Base-by-base conservation (phyloP, 2,888 invertebrate species). In the Meteorus cinctellus region DNA sequence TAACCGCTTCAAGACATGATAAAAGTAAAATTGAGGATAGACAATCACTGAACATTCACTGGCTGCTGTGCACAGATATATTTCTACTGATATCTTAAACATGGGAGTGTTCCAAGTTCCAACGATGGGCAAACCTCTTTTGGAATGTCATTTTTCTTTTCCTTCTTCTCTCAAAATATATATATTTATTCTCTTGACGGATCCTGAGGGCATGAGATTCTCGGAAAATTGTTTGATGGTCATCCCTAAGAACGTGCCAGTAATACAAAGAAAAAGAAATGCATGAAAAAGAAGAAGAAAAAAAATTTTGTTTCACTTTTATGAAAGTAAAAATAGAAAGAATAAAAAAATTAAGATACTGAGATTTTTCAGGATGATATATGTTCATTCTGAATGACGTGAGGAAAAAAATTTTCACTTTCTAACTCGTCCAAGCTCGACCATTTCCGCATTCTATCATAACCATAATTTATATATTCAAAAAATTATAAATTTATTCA, bases 401-500 rank as follows among this genome's bases (percentile, higher is more conserved):
- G 19, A 14, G 29, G 63, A 12, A 31, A 65, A 41, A 34, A 12
- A 63, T 65, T 65, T 34, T 65, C 36, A 65, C 65, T 65, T 65
- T 65, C 65, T 65, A 65, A 65, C 65, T 41, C 65, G 36, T 36
- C 36, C 34, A 65, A n/a, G 65, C 65, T 41, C 19, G 41, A 65
- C 55, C 55, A 55, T 19, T 65, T 65, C 65, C 65, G 65, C 34
- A 34, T 34, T 65, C 2, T 63, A 29, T 16, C 12, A 34, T 29
- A 16, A 10, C 16, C 29, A 12, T 4, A 24, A 31, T 63, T 31
- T 34, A 31, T 16, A 29, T 12, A 31, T 41, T 41, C 41, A 41
- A 41, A 41, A 41, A 41, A 41, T 34, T 41, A 41, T 41, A 41
- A 41, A 12, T 4, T 12, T 41, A 41, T 41, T 34, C 8, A 34